Evolutionary conservation across 37 sponge, comb jelly and placozoan species (phyloP).

Genomic region (Spongilla lacustris): DNA sequence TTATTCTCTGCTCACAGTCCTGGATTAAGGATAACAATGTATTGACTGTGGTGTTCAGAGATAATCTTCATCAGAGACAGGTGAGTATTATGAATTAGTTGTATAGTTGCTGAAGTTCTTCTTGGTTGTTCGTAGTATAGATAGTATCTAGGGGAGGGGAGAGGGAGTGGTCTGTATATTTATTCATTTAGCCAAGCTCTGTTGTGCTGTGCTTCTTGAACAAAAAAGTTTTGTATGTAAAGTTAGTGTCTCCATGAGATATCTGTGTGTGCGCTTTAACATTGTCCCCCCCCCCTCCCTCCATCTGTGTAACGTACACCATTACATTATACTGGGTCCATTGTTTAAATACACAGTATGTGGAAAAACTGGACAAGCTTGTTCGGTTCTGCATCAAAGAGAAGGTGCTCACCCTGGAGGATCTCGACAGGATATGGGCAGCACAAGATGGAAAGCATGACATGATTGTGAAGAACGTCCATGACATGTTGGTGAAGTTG

Average conservation of each 20-base stretch:
- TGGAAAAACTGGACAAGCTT: slow-evolving; percentile 76
- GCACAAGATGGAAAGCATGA: slow-evolving; percentile 97
- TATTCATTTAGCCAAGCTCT: too few species aligned
- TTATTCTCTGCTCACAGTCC: slow-evolving; percentile 3
- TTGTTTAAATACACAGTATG: slow-evolving; percentile 6
- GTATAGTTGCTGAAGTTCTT: too few species aligned
- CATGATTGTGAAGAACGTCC: slow-evolving; percentile 97
- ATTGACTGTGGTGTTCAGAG: slow-evolving; percentile 85
- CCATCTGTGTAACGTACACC: too few species aligned
- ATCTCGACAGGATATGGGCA: slow-evolving; percentile 92
- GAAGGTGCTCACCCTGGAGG: slow-evolving; percentile 79
- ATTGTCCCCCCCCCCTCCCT: too few species aligned
- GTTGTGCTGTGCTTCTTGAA: too few species aligned
- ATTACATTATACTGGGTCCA: too few species aligned
- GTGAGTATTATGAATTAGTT: slow-evolving; percentile 1
- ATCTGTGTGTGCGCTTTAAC: too few species aligned
- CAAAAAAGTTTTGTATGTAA: too few species aligned
- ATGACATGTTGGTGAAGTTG: slow-evolving; percentile 91
- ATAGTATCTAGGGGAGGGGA: not conserved
- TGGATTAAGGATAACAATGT: slow-evolving; percentile 91
- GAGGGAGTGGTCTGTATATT: not conserved
- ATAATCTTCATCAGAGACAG: slow-evolving; percentile 96
- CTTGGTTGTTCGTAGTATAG: not conserved
- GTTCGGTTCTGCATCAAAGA: slow-evolving; percentile 86
- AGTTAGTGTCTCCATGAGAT: too few species aligned